Conservation (phyloP, 2,888 invertebrate genomes). For the Drosophila subsilvestris region DNA sequence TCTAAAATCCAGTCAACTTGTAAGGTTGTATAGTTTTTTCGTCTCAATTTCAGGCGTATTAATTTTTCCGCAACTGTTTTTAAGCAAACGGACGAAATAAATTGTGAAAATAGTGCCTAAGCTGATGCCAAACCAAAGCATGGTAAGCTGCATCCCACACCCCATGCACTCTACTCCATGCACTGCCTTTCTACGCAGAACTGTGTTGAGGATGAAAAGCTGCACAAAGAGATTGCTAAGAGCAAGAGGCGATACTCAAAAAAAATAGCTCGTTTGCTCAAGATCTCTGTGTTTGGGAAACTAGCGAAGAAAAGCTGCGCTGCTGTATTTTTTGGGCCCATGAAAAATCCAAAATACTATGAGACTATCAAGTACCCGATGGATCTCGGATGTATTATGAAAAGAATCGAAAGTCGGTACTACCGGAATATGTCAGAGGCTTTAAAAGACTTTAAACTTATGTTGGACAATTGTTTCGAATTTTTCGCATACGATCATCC, state of each 20-base stretch:
- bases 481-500: not conserved
- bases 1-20: not conserved
- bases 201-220: not conserved
- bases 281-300: not conserved
- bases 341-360: not conserved
- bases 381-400: not conserved
- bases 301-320: not conserved
- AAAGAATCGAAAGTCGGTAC: not conserved
- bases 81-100: not conserved
- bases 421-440: not conserved
- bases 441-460: not conserved
- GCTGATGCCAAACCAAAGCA: not conserved
- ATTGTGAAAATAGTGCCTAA: not conserved
- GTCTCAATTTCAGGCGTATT: not conserved
- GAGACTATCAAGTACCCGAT: not conserved
- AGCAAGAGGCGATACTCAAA: not conserved
- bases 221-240: not conserved
- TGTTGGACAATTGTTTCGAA: not conserved
- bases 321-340: not conserved
- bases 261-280: not conserved
- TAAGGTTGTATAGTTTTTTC: not conserved
- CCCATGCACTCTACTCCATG: not conserved
- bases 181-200: not conserved
- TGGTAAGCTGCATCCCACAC: not conserved
- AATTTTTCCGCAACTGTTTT: not conserved